Conservation (phyloP, 2,888 invertebrate genomes). For the Xiphydria camelus region DNA sequence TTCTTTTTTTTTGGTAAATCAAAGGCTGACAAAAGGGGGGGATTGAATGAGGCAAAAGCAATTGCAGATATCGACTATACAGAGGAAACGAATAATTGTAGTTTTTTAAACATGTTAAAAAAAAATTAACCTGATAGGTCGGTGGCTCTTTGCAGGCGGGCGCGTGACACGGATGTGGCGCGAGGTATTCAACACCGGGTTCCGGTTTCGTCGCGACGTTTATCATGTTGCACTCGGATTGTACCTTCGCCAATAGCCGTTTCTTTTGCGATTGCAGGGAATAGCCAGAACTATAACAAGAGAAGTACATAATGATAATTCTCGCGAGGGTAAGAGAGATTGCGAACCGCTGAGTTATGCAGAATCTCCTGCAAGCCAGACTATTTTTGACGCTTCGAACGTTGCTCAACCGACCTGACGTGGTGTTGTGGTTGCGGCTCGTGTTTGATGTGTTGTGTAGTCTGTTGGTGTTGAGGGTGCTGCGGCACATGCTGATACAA, state of each 20-base stretch:
- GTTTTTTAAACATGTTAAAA: no score
- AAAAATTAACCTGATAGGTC: constrained; percentile 57
- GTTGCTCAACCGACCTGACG: constrained; percentile 42
- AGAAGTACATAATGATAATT: no score
- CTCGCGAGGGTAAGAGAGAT: no score
- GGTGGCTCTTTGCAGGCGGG: constrained; percentile 61
- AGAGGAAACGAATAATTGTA: background rate
- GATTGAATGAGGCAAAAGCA: no score
- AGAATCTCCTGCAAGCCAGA: no score
- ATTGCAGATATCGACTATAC: background rate
- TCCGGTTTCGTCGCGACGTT: constrained; percentile 67
- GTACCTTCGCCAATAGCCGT: constrained; percentile 83
- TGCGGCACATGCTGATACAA: constrained; percentile 42
- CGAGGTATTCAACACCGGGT: constrained; percentile 60
- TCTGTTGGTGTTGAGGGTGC: constrained; percentile 51
- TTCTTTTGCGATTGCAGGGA: constrained; percentile 86
- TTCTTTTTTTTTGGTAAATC: no score
- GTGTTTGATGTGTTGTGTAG: constrained; percentile 60
- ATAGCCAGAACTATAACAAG: constrained; percentile 48
- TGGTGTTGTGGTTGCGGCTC: constrained; percentile 61
- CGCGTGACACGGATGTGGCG: constrained; percentile 58
- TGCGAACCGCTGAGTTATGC: no score
- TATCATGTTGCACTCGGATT: constrained; percentile 71
- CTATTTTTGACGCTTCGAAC: no score
- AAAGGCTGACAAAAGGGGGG: no score